These are phyloP conservation scores for Acromyrmex heyeri DNA, from an alignment of 1,140 invertebrate species.

Conservation along the genomic window DNA sequence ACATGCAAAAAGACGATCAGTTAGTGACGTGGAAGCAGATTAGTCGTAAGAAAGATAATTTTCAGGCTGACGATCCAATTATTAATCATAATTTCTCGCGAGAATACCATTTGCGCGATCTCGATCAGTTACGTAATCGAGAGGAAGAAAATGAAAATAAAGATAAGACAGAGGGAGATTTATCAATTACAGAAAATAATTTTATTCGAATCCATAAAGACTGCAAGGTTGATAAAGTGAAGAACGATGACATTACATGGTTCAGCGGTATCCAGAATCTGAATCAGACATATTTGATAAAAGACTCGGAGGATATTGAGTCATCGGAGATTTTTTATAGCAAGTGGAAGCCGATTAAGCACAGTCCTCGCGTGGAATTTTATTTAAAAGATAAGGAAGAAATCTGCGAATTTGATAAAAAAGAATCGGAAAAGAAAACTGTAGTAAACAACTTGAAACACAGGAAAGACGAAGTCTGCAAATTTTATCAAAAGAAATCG, in stretches of 20 bases:
- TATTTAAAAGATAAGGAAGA: slow-evolving; percentile 19
- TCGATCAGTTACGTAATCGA: neutral
- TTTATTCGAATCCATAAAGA: neutral
- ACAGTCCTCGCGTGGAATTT: slow-evolving; percentile 72
- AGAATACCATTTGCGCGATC: neutral
- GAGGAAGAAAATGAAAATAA: neutral
- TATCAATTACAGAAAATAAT: neutral
- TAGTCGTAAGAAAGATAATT: slow-evolving; percentile 38
- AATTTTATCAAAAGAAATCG: slow-evolving; percentile 2
- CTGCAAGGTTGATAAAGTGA: slow-evolving; percentile 14
- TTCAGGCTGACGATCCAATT: neutral
- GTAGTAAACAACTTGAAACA: neutral
- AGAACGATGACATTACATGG: slow-evolving; percentile 46
- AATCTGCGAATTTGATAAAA: too few relatives aligned
- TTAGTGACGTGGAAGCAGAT: slow-evolving; percentile 83
- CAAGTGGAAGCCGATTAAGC: slow-evolving; percentile 57
- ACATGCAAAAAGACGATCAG: slow-evolving; percentile 20
- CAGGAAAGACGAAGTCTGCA: neutral
- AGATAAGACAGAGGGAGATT: neutral
- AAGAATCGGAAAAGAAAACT: too few relatives aligned
- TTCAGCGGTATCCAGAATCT: slow-evolving; percentile 62
- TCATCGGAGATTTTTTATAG: neutral
- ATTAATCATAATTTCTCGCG: neutral
- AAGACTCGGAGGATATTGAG: slow-evolving; percentile 59
- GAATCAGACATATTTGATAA: slow-evolving; percentile 78